Base-by-base conservation (phyloP, 1,140 invertebrate genomes). In the Parapsyche elsis region DNA sequence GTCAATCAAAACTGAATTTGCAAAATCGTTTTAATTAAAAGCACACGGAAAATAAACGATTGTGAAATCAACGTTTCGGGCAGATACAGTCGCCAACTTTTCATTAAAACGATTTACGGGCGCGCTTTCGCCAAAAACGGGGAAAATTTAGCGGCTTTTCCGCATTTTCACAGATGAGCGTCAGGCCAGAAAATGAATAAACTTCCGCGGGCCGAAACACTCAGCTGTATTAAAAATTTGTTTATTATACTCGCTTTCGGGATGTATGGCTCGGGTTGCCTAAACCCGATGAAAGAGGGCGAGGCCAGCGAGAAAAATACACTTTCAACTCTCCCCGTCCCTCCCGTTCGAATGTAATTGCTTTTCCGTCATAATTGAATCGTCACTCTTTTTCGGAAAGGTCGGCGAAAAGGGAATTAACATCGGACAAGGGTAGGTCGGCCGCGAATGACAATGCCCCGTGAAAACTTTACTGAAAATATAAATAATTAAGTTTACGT, bases 181-280 rank as follows among this genome's bases (percentile, higher is more conserved):
- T 76, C n/a, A n/a, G n/a, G n/a, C 59, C 75, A 19, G 53, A 76
- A 76, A 76, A 76, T 76, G 75, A 76, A 76, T 76, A 76, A 76
- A 76, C 49, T 76, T 76, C 38, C 23, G 73, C 73, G 45, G 49
- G 44, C n/a, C 49, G 57, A 59, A 76, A 76, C 75, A 76, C 75
- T 76, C 59, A 16, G 38, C 38, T 16, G 75, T 76, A 76, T 76
- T 76, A 76, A 76, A 76, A 75, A 61, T 49, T 61, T 76, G 75
- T 76, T 76, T 76, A 76, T 76, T 76, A 61, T 76, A 61, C 57
- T 24, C 26, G n/a, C 21, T 26, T 24, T 1, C 4, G 26, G 14
- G 38, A 76, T 76, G 61, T 76, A 76, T 59, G 46, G 26, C 46
- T n/a, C 38, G 45, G 9, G n/a, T 12, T 10, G 46, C 19, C n/a